Evolutionary conservation across 2,113 vertebrate species (phyloP), one percentile per base, ranked within the genome.

Genomic region (Alethe castanea): DNA sequence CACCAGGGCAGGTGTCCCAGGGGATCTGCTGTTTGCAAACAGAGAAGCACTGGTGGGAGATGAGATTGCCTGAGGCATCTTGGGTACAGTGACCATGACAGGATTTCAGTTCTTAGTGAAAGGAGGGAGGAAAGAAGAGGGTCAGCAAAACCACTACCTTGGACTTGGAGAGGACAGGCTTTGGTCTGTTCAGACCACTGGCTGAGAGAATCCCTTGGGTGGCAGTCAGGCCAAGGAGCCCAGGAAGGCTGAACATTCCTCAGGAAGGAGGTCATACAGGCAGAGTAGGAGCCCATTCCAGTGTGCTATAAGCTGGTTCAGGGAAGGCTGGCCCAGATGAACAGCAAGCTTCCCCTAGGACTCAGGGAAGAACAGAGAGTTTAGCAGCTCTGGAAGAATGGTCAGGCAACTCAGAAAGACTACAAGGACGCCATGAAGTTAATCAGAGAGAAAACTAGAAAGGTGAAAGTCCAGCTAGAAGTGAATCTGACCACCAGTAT

Each of bases 1-100:
- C 20, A 10, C 20, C 22, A 16, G 26, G 40, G 5, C 5, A 24
- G 20, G 12, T 31, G 25, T 45, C 38, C 33, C 40, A 54, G 16
- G 22, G 52, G 17, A 25, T 47, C 17, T 25, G 42, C 17, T 20
- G 13, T 33, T 56, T 26, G 16, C 62, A 81, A 36, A 14, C 20
- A 33, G 52, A 47, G 42, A 28, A 67, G 52, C 52, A 26, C 28
- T 22, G 52, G 22, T 47, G 13, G 40, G 6, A 47, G n/a, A 24
- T 15, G 50, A 35, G 42, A 17, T 2, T 57, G 52, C 53, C 42
- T 13, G 42, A 57, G 52, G 28, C 62, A 6, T 33, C 52, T 33
- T 5, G 28, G 17, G 17, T 25, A 38, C n/a, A 47, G 78, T 3
- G 26, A 57, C 22, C 1, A 0, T 2, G 26, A 47, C 20, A 47